Conservation (phyloP, 2,888 invertebrate genomes). For the Ethmia dodecea region DNA sequence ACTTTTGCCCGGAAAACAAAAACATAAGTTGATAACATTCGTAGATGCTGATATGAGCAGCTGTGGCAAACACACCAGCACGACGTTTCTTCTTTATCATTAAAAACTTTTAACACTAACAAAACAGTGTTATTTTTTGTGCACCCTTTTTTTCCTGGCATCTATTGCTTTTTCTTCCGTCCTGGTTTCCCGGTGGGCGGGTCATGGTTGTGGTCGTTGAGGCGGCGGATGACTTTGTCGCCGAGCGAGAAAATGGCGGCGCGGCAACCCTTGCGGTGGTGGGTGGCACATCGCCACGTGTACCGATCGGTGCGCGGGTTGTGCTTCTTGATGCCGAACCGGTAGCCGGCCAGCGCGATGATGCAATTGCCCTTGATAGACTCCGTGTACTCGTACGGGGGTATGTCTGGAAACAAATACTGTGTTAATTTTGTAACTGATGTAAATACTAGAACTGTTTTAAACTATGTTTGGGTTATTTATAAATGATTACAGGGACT, state of each 20-base stretch:
- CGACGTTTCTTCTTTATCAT: no score
- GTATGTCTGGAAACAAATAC: conserved; percentile 7
- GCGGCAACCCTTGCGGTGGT: conserved; percentile 17
- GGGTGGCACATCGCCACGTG: conserved; percentile 24
- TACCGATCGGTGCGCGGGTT: conserved; percentile 5
- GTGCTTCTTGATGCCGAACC: conserved; percentile 9
- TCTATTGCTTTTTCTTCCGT: not conserved
- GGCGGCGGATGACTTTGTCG: conserved; percentile 21
- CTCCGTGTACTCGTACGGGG: conserved; percentile 11
- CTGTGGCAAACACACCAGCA: no score
- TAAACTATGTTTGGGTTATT: no score
- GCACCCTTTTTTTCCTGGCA: no score
- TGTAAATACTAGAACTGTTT: no score
- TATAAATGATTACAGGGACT: no score
- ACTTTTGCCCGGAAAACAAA: no score
- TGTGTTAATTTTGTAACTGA: no score
- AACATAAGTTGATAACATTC: no score
- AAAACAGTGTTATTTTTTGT: no score
- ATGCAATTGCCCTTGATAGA: conserved; percentile 9
- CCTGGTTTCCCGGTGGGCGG: conserved; percentile 9
- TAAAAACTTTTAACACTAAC: no score
- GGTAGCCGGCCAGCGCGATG: conserved; percentile 7
- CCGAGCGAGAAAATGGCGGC: conserved; percentile 23
- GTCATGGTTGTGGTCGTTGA: conserved; percentile 25
- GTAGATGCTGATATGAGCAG: no score